Base-by-base conservation (phyloP, 2,113 vertebrate species). In the Bothrops jararaca region DNA sequence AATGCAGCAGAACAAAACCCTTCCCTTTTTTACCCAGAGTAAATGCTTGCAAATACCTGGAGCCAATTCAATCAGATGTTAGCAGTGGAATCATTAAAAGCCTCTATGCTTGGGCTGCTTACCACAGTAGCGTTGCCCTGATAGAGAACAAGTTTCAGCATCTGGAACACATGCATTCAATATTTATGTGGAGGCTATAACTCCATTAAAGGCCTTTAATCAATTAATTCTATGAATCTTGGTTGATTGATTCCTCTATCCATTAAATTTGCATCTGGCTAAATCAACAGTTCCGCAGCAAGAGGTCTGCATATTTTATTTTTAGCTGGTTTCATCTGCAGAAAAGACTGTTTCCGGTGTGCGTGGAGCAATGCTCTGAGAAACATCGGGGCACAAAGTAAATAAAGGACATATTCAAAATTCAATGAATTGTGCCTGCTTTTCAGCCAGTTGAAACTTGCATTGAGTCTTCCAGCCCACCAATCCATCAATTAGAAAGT, bases 371-470 rank as follows among this genome's bases (percentile, higher is more conserved):
- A 18, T 3, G 5, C 50, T 53, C 26, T 1, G 13, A 29, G 48
- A 12, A 29, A 24, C 1, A 48, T 3, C 3, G 1, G 0, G 1
- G 4, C 45, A 39, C 8, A 3, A 34, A 42, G 74, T 80, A 80
- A 80, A 80, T 22, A 80, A 42, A 80, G 42, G 39, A 42, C 22
- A 22, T 42, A 23, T 80, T 80, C 74, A 8, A 0, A 80, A 88
- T n/a, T 52, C 45, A 18, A 4, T 88, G 52, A 54, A n/a, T 88
- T 53, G 26, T 54, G 86, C 6, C 86, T 22, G 11, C 13, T 87
- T 87, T 53, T 53, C 26, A 87, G 26, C 22, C 50, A 54, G 8
- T 7, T 88, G 52, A 53, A 52, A 88, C 48, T 34, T 39, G 34
- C 3, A 80, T 80, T 22, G 74, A 42, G 34, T 80, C 18, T 88